Percentiles rank a stretch among this genome's conserved stretches.
phyloP scores from a whole-genome alignment of 2,113 vertebrate species.

The Strigops habroptila region DNA sequence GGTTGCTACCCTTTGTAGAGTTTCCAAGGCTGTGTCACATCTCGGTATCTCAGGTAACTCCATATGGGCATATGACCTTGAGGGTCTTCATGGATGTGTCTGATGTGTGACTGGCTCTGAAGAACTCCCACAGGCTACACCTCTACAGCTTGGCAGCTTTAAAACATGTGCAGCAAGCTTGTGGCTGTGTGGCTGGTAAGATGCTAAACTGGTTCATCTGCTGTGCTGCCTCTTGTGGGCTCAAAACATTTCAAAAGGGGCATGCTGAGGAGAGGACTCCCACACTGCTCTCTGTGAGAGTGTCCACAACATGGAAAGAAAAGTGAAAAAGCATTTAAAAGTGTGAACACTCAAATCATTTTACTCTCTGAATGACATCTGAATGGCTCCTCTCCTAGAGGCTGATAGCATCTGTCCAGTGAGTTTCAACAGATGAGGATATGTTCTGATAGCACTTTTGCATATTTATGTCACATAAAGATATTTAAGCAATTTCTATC shows the following conservation, averaged over 20 bases:
- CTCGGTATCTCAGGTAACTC: neutral
- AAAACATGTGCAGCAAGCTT: neutral
- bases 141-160: neutral
- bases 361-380: neutral
- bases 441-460: neutral
- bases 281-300: neutral
- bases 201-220: neutral
- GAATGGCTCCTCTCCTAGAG: neutral
- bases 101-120: neutral
- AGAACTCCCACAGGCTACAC: neutral
- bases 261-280: neutral
- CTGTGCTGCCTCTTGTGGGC: neutral
- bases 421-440: neutral
- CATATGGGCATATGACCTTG: rapidly evolving
- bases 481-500: neutral
- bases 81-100: neutral
- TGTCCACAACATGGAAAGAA: neutral
- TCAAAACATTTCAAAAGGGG: neutral
- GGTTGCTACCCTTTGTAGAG: neutral
- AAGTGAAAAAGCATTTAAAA: neutral
- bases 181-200: neutral
- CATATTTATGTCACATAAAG: neutral
- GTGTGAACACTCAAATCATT: neutral
- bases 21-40: neutral
- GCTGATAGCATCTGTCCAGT: neutral